Conservation (phyloP, 2,113 vertebrate species). For the Ptychochromis oligacanthus region DNA sequence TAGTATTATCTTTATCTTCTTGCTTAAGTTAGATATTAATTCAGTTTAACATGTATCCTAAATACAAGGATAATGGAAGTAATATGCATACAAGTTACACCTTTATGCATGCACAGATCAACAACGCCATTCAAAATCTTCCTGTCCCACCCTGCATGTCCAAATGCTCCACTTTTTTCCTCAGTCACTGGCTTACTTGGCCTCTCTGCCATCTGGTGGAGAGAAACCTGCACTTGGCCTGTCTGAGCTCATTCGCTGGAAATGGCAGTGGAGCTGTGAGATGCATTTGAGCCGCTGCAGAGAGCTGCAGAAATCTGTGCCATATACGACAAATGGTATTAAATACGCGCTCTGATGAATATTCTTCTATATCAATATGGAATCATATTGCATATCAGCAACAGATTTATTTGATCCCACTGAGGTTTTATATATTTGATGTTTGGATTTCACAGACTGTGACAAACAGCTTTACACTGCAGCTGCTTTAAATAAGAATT, state of each 20-base stretch:
- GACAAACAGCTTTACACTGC: accelerated
- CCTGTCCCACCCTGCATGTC: accelerated
- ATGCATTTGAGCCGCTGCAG: background rate
- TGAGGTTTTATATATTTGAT: background rate
- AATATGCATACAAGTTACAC: background rate
- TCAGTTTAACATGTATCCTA: background rate
- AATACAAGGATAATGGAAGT: background rate
- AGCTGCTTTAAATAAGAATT: background rate
- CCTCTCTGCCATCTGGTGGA: background rate
- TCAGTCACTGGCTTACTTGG: background rate
- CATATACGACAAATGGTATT: background rate
- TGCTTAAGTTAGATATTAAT: background rate
- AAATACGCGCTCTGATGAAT: background rate
- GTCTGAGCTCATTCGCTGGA: background rate
- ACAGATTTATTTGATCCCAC: background rate
- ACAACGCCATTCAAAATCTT: background rate
- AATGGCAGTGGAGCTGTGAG: background rate
- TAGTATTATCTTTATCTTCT: background rate
- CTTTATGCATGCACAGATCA: background rate
- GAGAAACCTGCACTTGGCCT: background rate
- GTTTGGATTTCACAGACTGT: background rate
- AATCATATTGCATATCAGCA: background rate
- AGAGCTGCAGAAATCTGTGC: background rate
- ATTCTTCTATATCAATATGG: background rate
- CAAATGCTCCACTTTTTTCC: background rate